Conservation (phyloP, 2,888 invertebrate genomes). For the Ormyrus nitidulus region DNA sequence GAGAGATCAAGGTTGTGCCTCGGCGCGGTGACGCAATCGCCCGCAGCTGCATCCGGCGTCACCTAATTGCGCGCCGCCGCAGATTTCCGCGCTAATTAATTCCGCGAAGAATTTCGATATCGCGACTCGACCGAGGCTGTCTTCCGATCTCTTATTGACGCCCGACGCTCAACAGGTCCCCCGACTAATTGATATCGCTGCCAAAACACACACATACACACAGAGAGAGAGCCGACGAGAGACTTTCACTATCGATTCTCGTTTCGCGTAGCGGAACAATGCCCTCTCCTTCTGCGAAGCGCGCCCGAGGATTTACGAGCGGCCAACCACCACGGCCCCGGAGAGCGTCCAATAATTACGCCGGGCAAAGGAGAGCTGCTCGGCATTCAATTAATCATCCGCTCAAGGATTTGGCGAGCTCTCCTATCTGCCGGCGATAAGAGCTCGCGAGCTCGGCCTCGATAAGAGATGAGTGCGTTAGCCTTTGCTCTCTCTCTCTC, state of each 20-base stretch:
- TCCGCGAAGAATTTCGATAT: conserved; percentile 3
- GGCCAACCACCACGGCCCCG: background rate
- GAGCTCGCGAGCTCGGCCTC: conserved; percentile 57
- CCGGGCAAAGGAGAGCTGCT: conserved; percentile 23
- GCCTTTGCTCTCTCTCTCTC: conserved; percentile 63
- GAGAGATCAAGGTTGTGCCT: conserved; percentile 72
- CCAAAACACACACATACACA: conserved; percentile 6
- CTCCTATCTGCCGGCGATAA: conserved; percentile 53
- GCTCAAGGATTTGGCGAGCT: conserved; percentile 55
- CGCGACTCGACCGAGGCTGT: background rate
- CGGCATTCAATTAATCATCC: conserved; percentile 60
- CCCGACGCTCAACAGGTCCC: background rate
- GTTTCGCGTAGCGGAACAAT: background rate
- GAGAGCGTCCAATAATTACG: conserved; percentile 28
- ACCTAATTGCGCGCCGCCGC: conserved; percentile 67
- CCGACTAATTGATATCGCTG: no score
- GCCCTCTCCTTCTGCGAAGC: background rate
- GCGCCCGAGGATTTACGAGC: no score
- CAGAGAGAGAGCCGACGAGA: background rate
- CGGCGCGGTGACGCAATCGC: conserved; percentile 69
- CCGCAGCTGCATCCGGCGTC: conserved; percentile 74
- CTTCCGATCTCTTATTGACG: conserved; percentile 47
- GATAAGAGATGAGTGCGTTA: background rate
- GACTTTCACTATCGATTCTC: no score
- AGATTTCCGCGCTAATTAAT: conserved; percentile 36